Evolutionary conservation across 2,797 vertebrate genomes (phyloP).

Genomic region (Holocentrus rufus): DNA sequence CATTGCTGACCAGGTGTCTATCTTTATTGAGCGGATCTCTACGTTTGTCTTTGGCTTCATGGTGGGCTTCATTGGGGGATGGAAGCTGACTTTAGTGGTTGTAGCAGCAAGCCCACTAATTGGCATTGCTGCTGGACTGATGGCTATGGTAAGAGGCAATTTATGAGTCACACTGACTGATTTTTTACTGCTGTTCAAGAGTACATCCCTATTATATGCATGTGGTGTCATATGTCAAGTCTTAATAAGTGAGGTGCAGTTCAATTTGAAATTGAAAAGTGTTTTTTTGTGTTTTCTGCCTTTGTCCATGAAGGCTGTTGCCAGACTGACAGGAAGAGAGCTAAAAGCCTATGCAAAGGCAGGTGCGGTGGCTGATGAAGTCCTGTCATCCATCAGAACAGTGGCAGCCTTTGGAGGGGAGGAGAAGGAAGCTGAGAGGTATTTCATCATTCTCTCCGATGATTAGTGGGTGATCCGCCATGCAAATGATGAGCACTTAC

Average conservation of each 20-base stretch:
- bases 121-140: conserved; percentile 81
- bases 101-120: conserved; percentile 84
- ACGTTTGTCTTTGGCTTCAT: conserved; percentile 84
- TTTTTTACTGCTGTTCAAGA: not conserved
- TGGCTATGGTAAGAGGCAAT: conserved; percentile 80
- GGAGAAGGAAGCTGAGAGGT: conserved; percentile 82
- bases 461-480: not conserved
- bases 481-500: not conserved
- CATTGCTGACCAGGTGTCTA: conserved; percentile 84
- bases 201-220: not conserved
- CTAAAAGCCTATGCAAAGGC: conserved; percentile 84
- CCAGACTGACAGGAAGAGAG: conserved; percentile 79
- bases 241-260: not conserved
- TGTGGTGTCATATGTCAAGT: not conserved
- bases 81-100: conserved; percentile 87
- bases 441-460: not conserved
- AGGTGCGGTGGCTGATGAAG: conserved; percentile 85
- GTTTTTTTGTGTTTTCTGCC: not conserved
- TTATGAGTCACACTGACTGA: not conserved
- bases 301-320: conserved; percentile 75
- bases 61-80: conserved; percentile 85
- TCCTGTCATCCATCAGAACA: conserved; percentile 84
- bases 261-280: not conserved
- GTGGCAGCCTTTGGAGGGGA: conserved; percentile 86
- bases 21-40: conserved; percentile 84